These are phyloP conservation scores for Rhimphoctona megacephalus DNA, from an alignment of 2,888 invertebrate species.

Conservation along the genomic window DNA sequence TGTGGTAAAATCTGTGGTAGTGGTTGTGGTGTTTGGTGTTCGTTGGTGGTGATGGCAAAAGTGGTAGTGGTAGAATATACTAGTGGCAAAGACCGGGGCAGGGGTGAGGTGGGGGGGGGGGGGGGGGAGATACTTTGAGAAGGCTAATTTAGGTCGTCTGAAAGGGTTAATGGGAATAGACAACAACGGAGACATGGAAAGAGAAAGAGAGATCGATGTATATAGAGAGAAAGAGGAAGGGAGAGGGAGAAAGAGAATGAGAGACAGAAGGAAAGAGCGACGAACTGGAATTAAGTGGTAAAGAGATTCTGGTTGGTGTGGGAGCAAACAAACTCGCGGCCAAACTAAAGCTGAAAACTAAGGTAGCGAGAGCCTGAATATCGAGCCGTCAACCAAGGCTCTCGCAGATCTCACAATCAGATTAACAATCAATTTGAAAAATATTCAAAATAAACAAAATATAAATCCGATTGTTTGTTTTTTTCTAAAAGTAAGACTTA, in stretches of 20 bases:
- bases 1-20: slow-evolving; percentile 69
- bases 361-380: slow-evolving; percentile 72
- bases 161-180: slow-evolving; percentile 40
- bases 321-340: slow-evolving; percentile 49
- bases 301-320: slow-evolving; percentile 51
- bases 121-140: slow-evolving; percentile 60
- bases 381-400: slow-evolving; percentile 85
- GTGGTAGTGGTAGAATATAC: slow-evolving; percentile 29
- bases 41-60: slow-evolving; percentile 44
- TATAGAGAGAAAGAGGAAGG: slow-evolving; percentile 13
- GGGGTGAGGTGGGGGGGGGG: not conserved
- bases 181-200: slow-evolving; percentile 41
- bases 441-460: not conserved
- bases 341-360: slow-evolving; percentile 51
- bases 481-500: not conserved
- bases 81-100: slow-evolving; percentile 22
- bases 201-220: slow-evolving; percentile 56
- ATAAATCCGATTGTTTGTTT: not conserved
- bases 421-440: slow-evolving; percentile 38
- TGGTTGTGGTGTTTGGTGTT: slow-evolving; percentile 60
- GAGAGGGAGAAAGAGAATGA: slow-evolving; percentile 50
- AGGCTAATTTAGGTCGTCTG: slow-evolving; percentile 65
- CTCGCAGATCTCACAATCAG: slow-evolving; percentile 48
- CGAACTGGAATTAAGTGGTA: slow-evolving; percentile 59
- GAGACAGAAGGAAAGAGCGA: slow-evolving; percentile 57